phyloP scores from a whole-genome alignment of 2,113 vertebrate genomes.

The Theristicus caerulescens region DNA sequence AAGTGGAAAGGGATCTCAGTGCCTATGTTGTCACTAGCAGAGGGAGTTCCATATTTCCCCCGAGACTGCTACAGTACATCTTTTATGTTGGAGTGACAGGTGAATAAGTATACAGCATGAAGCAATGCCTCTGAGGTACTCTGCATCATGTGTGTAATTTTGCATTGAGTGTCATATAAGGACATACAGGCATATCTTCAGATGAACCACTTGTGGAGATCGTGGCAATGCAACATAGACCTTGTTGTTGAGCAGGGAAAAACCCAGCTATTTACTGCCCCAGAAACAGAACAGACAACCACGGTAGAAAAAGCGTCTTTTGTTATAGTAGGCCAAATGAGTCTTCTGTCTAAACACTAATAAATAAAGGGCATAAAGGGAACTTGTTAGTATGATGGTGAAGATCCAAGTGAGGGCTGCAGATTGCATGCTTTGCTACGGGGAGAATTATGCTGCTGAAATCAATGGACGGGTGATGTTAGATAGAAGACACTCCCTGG shows the following conservation, averaged over 20 bases:
- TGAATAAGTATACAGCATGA: background rate
- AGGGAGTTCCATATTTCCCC: background rate
- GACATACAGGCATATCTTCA: background rate
- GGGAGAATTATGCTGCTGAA: background rate
- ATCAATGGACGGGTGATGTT: background rate
- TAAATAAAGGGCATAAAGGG: background rate
- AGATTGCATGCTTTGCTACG: background rate
- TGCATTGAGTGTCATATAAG: background rate
- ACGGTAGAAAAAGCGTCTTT: background rate
- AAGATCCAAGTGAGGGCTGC: background rate
- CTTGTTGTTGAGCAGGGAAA: background rate
- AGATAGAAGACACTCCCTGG: background rate
- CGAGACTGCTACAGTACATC: background rate
- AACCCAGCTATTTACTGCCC: background rate
- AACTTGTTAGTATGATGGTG: background rate
- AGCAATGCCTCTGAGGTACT: background rate
- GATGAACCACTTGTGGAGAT: background rate
- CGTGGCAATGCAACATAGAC: background rate
- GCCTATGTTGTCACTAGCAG: background rate
- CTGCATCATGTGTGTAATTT: background rate
- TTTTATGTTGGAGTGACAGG: background rate
- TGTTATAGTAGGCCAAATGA: background rate
- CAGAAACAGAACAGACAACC: background rate
- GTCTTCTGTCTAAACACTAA: background rate
- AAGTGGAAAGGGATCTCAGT: background rate